A percentile compares a stretch with the other conserved stretches of the same genome.
These are phyloP conservation scores for Colossoma macropomum DNA, from an alignment of 2,113 vertebrate species.

Conservation along the genomic window DNA sequence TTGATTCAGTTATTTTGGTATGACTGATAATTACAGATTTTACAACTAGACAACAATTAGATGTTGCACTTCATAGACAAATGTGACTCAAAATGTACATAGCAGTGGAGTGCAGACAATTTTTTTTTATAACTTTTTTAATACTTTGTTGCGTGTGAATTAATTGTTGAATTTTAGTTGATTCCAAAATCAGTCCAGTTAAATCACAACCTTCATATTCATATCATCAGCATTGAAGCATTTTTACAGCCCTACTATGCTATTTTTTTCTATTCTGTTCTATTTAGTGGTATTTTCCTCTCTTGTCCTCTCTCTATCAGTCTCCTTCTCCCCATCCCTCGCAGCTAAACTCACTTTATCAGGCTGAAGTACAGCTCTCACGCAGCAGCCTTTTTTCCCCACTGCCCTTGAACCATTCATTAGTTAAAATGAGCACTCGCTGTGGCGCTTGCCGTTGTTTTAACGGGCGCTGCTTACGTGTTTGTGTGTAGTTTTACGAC, in stretches of 20 bases:
- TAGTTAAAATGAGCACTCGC: conserved; percentile 77
- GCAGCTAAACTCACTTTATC: neutral
- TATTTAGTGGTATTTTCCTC: neutral
- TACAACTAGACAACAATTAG: too few relatives aligned
- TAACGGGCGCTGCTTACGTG: conserved; percentile 77
- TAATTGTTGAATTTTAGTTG: too few relatives aligned
- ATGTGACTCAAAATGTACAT: too few relatives aligned
- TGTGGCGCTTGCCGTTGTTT: conserved; percentile 74
- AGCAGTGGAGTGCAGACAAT: too few relatives aligned
- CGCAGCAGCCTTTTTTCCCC: conserved; percentile 3
- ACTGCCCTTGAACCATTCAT: conserved; percentile 64
- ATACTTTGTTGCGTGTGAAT: too few relatives aligned
- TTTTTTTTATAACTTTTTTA: too few relatives aligned
- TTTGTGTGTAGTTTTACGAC: conserved; percentile 78
- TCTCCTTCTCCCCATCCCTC: neutral
- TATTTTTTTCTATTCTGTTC: neutral
- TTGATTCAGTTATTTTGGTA: too few relatives aligned
- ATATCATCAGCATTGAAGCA: too few relatives aligned
- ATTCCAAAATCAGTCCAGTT: too few relatives aligned
- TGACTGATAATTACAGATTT: too few relatives aligned
- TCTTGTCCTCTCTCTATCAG: neutral
- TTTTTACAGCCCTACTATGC: neutral
- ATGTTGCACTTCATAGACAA: too few relatives aligned
- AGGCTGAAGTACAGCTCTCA: neutral
- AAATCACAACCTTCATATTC: too few relatives aligned